Conservation (phyloP, 2,797 vertebrate species). For the Syngnathus rostellatus region DNA sequence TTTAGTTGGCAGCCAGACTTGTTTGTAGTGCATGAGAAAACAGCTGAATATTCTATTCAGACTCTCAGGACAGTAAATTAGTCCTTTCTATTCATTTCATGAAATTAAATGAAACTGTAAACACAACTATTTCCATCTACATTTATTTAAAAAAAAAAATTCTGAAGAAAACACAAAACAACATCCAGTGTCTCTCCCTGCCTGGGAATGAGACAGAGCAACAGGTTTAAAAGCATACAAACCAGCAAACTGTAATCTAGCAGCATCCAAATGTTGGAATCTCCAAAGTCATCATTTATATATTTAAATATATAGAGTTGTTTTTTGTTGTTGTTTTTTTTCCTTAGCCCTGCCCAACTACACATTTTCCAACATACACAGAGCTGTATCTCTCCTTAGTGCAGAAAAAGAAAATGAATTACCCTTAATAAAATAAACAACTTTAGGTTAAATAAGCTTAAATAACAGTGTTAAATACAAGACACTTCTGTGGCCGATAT, state of each 20-base stretch:
- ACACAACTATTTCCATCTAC: conserved; percentile 61
- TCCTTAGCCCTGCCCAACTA: conserved; percentile 70
- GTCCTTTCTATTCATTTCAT: background rate
- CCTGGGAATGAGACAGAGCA: conserved; percentile 74
- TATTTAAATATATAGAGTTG: conserved; percentile 63
- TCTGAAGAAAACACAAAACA: conserved; percentile 40
- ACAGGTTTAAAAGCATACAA: conserved; percentile 84
- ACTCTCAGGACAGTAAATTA: background rate
- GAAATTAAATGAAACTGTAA: background rate
- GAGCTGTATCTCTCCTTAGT: conserved; percentile 71
- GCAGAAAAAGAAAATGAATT: conserved; percentile 67
- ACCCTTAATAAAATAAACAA: conserved; percentile 78
- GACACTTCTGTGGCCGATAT: conserved; percentile 87
- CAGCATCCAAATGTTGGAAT: conserved; percentile 90
- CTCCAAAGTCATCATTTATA: conserved; percentile 72
- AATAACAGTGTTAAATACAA: conserved; percentile 98
- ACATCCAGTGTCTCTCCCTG: conserved; percentile 71
- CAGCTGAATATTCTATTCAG: background rate
- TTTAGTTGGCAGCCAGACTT: background rate
- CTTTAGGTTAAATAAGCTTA: conserved; percentile 96
- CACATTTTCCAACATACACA: conserved; percentile 74
- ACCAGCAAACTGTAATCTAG: conserved; percentile 83
- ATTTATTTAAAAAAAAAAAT: conserved; percentile 67
- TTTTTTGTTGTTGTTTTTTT: conserved; percentile 13
- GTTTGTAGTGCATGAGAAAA: background rate